A percentile compares a stretch with the other conserved stretches of the same genome.
Evolutionary conservation across 1,140 invertebrate species (phyloP).

Genomic region (Bombus cullumanus): DNA sequence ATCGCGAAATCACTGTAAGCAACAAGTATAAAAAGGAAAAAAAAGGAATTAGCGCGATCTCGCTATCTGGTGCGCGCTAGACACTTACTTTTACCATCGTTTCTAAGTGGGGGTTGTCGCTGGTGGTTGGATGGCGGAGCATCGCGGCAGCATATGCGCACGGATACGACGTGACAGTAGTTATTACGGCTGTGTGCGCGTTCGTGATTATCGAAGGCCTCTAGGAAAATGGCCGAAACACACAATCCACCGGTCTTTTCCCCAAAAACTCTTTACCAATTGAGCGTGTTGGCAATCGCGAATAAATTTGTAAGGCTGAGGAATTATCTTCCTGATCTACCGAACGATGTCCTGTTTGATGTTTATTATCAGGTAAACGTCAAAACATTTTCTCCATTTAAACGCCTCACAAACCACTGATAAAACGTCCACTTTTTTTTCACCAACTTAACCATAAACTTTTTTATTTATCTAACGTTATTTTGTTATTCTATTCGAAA

Average conservation of each 20-base stretch:
- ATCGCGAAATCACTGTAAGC: not conserved
- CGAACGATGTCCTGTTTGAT: conserved; percentile 86
- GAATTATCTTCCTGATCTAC: conserved; percentile 78
- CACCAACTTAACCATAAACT: not conserved
- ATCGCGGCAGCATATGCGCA: conserved; percentile 48
- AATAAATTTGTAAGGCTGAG: conserved; percentile 71
- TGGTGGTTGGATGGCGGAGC: conserved; percentile 31
- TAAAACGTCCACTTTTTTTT: conserved; percentile 39
- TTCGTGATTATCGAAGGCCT: conserved; percentile 60
- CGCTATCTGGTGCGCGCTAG: conserved; percentile 9
- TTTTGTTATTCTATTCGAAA: not conserved
- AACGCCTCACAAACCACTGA: not conserved
- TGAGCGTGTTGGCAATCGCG: conserved; percentile 83
- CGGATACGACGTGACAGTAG: conserved; percentile 40
- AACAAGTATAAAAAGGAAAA: not conserved
- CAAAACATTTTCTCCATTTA: not conserved
- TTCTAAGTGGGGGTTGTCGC: conserved; percentile 29
- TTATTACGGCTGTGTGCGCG: conserved; percentile 40
- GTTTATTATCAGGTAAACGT: conserved; percentile 86
- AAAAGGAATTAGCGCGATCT: not conserved
- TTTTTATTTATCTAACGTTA: not conserved
- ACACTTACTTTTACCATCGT: conserved; percentile 27
- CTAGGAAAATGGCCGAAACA: conserved; percentile 85
- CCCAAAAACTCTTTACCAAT: conserved; percentile 84
- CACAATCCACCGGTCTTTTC: conserved; percentile 77